A percentile compares a stretch with the other conserved stretches of the same genome.
Conservation (phyloP, 35 echinoderm and acorn worm genomes). For the Apostichopus parvimensis region DNA sequence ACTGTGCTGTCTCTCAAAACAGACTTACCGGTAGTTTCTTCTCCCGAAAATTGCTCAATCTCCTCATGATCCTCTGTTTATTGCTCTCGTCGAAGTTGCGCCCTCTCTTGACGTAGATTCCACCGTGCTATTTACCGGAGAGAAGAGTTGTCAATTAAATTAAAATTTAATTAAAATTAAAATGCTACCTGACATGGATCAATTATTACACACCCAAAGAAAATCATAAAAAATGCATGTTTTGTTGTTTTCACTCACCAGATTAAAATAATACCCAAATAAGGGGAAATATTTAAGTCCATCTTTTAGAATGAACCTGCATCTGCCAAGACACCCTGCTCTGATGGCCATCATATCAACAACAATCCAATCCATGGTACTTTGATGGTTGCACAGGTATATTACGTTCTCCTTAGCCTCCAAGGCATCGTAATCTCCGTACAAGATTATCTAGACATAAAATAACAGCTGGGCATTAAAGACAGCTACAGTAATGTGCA, state of each 20-base stretch:
- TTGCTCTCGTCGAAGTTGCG: slow-evolving; percentile 65
- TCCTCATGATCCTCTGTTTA: slow-evolving; percentile 45
- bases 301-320: slow-evolving; percentile 88
- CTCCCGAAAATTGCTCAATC: slow-evolving; percentile 57
- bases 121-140: slow-evolving; percentile 66
- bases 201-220: background rate
- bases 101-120: slow-evolving; percentile 83
- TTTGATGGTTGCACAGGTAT: slow-evolving; percentile 96
- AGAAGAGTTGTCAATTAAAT: background rate
- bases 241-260: slow-evolving; percentile 57
- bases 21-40: slow-evolving; percentile 84
- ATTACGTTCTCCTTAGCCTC: slow-evolving; percentile 87
- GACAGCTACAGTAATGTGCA: too few species aligned
- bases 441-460: slow-evolving; percentile 77
- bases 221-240: background rate
- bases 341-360: slow-evolving; percentile 87
- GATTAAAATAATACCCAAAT: slow-evolving; percentile 83
- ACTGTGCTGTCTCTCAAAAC: background rate
- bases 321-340: slow-evolving; percentile 76
- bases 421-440: slow-evolving; percentile 80
- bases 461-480: too few species aligned
- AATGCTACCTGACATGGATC: too few species aligned
- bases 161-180: too few species aligned
- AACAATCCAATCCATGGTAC: slow-evolving; percentile 90
- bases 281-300: slow-evolving; percentile 95